A percentile compares a stretch with the other conserved stretches of the same genome.
Evolutionary conservation across 2,113 vertebrate species (phyloP).

Genomic region (Sebastes schlegelii): DNA sequence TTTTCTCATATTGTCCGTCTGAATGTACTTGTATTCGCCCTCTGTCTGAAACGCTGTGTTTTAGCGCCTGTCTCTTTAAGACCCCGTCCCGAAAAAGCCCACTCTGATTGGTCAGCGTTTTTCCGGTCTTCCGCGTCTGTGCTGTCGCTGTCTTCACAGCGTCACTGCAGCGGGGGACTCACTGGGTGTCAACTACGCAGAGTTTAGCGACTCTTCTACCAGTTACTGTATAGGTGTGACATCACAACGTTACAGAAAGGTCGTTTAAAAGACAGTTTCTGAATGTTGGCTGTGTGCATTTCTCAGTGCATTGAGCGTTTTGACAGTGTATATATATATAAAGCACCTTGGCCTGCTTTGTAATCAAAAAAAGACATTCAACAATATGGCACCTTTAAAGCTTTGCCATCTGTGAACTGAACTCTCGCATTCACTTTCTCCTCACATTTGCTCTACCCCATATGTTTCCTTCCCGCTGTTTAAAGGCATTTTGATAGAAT

Average conservation of each 20-base stretch:
- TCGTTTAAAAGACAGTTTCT: no score
- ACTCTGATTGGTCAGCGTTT: not conserved
- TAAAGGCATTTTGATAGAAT: conserved; percentile 82
- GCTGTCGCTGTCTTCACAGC: not conserved
- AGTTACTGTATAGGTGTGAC: no score
- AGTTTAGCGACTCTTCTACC: not conserved
- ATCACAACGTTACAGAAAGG: no score
- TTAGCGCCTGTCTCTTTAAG: not conserved
- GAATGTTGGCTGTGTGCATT: no score
- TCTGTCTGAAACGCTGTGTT: no score
- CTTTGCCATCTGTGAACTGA: conserved; percentile 61
- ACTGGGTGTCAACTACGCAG: no score
- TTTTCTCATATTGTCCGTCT: not conserved
- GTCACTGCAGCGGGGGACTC: not conserved
- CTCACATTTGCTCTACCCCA: conserved; percentile 7
- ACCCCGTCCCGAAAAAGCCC: not conserved
- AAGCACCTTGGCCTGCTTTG: not conserved
- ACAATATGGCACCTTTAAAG: conserved; percentile 49
- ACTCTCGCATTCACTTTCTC: conserved; percentile 20
- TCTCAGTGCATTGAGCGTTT: no score
- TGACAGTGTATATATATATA: no score
- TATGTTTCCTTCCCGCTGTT: conserved; percentile 34
- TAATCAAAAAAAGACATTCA: not conserved
- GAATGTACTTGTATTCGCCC: not conserved
- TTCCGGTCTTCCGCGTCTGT: not conserved